These are phyloP conservation scores for Condylura cristata DNA, from an alignment of 2,113 vertebrate species.

Conservation along the genomic window DNA sequence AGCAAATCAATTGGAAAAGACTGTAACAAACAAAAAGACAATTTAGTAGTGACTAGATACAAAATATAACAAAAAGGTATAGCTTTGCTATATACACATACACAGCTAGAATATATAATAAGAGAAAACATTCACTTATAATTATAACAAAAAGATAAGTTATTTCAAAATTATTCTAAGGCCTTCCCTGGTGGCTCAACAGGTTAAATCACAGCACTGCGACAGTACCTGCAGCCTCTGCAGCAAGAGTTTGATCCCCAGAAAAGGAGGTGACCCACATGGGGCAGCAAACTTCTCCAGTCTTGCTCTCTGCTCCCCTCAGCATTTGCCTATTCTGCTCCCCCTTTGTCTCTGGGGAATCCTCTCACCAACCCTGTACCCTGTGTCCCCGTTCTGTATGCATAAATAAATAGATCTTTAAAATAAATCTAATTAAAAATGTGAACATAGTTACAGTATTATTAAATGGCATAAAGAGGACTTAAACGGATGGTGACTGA, in stretches of 20 bases:
- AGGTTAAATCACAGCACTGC: too few species aligned
- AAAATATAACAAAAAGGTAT: background rate
- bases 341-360: too few species aligned
- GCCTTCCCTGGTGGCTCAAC: too few species aligned
- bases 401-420: too few species aligned
- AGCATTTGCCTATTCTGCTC: too few species aligned
- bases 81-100: background rate
- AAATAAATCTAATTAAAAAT: background rate
- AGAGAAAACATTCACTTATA: background rate
- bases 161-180: conserved; percentile 15
- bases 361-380: too few species aligned
- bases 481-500: background rate
- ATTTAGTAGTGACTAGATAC: background rate
- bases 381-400: too few species aligned
- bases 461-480: background rate
- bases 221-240: too few species aligned
- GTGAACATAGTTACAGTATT: conserved; percentile 20
- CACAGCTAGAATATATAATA: background rate
- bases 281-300: too few species aligned
- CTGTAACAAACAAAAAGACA: background rate
- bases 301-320: too few species aligned
- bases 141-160: conserved; percentile 33
- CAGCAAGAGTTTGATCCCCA: too few species aligned
- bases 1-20: conserved; percentile 7
- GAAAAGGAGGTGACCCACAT: too few species aligned